Evolutionary conservation across 2,797 vertebrate species (phyloP), one percentile per base, ranked within the genome.

Genomic region (Coranthus polyacanthus): DNA sequence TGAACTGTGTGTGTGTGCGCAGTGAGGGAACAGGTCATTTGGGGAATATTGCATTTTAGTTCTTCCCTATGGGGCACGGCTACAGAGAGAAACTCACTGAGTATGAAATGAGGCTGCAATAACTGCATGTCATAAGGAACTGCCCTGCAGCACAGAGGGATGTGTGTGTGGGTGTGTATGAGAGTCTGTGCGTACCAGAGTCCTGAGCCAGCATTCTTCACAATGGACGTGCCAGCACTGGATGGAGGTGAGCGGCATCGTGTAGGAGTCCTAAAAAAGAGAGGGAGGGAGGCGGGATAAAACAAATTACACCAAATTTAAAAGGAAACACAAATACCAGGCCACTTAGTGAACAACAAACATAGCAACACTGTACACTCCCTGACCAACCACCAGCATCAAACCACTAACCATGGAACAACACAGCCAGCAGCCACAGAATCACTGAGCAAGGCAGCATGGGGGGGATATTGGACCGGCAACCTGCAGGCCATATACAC

Each of bases 211-310:
- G 94, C 97, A 99, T 92, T 99, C 97, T 95, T 99, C 97, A 90
- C 97, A 98, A 92, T 99, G 97, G 90, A 99, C 97, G 2, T 98
- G 97, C 97, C 97, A 99, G 92, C 97, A 99, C 94, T 99, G 97
- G 92, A 99, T 99, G 73, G 97, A 98, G 69, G 97, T 98, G 87
- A 99, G 95, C 45, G 97, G 97, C 95, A 98, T 98, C 44, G 97
- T 96, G 89, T 97, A 98, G 0, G 97, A 96, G 87, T 99, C 97
- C 97, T 99, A 11, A 0, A 38, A 78, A 55, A 81, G 21, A 61
- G 55, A 51, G 70, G 59, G 64, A 61, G 36, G 44, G 62, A 7
- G 8, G 24, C 10, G 38, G 32, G 24, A 16, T 46, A 3, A 1
- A 11, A 29, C 10, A 42, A 39, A 44, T 73, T 15, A 61, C 13